Percentiles rank a stretch among this genome's conserved stretches.
phyloP scores from a whole-genome alignment of 1,140 invertebrate species.

The Macrobrachium nipponense region DNA sequence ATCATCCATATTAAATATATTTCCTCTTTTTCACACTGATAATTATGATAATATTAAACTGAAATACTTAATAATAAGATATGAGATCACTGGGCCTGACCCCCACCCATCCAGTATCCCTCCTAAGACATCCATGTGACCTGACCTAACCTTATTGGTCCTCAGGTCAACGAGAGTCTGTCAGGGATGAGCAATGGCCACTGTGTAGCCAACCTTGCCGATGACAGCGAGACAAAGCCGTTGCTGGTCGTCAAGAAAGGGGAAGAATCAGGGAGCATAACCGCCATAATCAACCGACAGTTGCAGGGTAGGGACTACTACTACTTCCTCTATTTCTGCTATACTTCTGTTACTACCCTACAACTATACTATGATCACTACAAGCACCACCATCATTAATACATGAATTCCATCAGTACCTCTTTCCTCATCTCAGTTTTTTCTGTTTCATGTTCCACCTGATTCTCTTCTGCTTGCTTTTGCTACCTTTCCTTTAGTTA shows the following conservation, averaged over 20 bases:
- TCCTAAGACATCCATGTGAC: conserved; percentile 8
- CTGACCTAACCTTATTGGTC: conserved; percentile 47
- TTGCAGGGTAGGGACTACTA: conserved; percentile 49
- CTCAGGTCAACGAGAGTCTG: conserved; percentile 58
- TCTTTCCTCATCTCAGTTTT: too few relatives aligned
- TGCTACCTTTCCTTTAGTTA: too few relatives aligned
- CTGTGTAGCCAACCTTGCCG: conserved; percentile 56
- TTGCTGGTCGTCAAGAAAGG: conserved; percentile 57
- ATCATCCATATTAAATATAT: too few relatives aligned
- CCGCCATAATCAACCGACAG: conserved; percentile 57
- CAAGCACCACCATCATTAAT: too few relatives aligned
- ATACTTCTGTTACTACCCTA: background rate
- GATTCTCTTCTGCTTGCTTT: too few relatives aligned
- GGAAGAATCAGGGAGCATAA: conserved; percentile 55
- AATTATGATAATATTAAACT: too few relatives aligned
- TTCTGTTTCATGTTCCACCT: too few relatives aligned
- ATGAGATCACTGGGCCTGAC: conserved; percentile 6
- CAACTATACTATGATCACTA: too few relatives aligned
- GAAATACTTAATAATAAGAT: background rate
- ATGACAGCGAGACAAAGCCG: conserved; percentile 57
- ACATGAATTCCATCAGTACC: too few relatives aligned
- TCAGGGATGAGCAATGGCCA: conserved; percentile 57
- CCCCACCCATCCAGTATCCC: background rate
- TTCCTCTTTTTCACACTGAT: too few relatives aligned
- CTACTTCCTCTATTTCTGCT: conserved; percentile 4